Evolutionary conservation across 1,140 invertebrate species (phyloP), one percentile per base, ranked within the genome.

Genomic region (Drosophila pectinifera): DNA sequence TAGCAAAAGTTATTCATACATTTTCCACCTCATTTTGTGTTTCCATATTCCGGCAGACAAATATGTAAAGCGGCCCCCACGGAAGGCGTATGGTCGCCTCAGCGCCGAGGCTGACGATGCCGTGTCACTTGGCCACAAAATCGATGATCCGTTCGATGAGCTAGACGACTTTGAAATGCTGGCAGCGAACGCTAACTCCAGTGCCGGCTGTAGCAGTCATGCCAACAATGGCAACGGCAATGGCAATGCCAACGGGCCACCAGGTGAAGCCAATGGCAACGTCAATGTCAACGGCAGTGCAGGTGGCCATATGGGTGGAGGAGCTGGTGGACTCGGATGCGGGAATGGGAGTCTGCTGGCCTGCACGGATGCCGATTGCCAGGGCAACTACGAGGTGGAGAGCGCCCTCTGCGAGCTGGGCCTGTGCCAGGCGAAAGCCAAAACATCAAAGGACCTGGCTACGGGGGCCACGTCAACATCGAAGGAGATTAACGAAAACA

Each of bases 111-210:
- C 83, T 26, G 90, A 91, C 76, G 92, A 92, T 83, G 76, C 56
- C 72, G 82, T 90, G 63, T 84, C 81, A 56, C 51, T 82, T 39
- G 78, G 82, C 70, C 83, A 88, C 69, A 91, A 91, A 90, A 91
- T 91, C 81, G 90, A 92, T 90, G 88, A 92, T 92, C 84, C 91
- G 41, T 92, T 90, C 61, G 91, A 92, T 65, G 88, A 92, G 67
- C 74, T 91, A 64, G 91, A 92, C 83, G 91, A 92, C 73, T 92
- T 91, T 80, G 84, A 91, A 82, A 90, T 92, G 83, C 80, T 91
- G 67, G 64, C 84, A 73, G 75, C 84, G 28, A 79, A 72, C 58
- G 70, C 77, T 49, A 78, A 64, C 53, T 69, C 76, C 48, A 61
- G 59, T 38, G 72, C 69, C 46, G 48, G 46, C 46, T 68, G 62